phyloP scores from a whole-genome alignment of 1,140 invertebrate genomes.

The Cataglyphis hispanica region DNA sequence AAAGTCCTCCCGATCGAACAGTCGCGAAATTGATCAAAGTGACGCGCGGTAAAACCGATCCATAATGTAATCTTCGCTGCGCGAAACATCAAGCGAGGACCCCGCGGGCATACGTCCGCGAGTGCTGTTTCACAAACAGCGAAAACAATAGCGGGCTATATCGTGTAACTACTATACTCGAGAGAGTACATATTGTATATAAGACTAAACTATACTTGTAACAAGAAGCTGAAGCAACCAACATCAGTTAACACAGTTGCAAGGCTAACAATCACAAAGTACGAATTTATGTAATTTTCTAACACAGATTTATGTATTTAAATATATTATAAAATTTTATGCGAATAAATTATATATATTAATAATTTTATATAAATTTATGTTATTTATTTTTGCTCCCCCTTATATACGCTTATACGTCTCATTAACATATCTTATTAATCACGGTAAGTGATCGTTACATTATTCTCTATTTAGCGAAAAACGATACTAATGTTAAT shows the following conservation, averaged over 20 bases:
- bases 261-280: too few species aligned
- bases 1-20: slow-evolving; percentile 43
- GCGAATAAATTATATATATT: neutral
- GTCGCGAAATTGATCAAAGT: slow-evolving; percentile 49
- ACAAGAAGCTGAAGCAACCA: too few species aligned
- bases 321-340: neutral
- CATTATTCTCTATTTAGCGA: neutral
- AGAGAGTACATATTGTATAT: neutral
- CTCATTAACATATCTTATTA: neutral
- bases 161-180: neutral
- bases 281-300: neutral
- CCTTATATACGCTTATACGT: neutral
- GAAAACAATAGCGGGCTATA: slow-evolving; percentile 1
- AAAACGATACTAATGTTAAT: slow-evolving; percentile 43
- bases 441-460: neutral
- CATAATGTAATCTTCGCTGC: slow-evolving; percentile 37
- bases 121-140: slow-evolving; percentile 10
- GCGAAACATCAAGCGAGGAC: slow-evolving; percentile 28
- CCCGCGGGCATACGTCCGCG: neutral
- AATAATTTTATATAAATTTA: neutral
- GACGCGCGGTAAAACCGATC: slow-evolving; percentile 26
- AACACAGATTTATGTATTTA: too few species aligned
- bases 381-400: neutral
- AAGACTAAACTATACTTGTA: neutral
- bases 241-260: too few species aligned